Evolutionary conservation across 1,140 invertebrate genomes (phyloP).

Genomic region (Harlomillsia oculata): DNA sequence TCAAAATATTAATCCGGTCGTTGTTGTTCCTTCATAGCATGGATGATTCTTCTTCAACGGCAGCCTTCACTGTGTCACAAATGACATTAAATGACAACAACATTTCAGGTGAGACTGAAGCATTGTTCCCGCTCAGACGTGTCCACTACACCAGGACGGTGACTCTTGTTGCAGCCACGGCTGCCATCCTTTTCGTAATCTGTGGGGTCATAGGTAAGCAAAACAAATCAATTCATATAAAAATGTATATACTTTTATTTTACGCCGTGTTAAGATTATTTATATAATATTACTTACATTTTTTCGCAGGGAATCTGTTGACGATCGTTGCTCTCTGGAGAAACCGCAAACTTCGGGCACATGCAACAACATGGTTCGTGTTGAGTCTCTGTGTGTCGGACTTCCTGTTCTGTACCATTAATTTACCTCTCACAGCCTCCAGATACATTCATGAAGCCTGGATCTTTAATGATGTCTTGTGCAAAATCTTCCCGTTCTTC

Average conservation of each 20-base stretch:
- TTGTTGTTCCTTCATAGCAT: no score
- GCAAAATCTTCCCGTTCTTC: constrained; percentile 74
- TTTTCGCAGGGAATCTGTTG: constrained; percentile 62
- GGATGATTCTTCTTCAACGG: no score
- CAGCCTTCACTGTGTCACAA: no score
- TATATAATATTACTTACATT: background rate
- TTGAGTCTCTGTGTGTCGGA: constrained; percentile 75
- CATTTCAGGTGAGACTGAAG: no score
- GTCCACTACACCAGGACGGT: constrained; percentile 55
- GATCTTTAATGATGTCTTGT: constrained; percentile 66
- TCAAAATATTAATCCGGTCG: no score
- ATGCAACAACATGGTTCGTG: constrained; percentile 79
- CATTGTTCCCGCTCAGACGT: no score
- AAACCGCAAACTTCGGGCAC: constrained; percentile 61
- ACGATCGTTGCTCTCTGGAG: constrained; percentile 64
- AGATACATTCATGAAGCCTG: constrained; percentile 54
- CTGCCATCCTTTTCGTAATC: constrained; percentile 65
- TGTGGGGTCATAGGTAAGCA: constrained; percentile 60
- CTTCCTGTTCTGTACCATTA: constrained; percentile 71
- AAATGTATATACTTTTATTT: background rate
- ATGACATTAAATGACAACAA: no score
- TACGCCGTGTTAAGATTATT: background rate
- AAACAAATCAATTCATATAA: background rate
- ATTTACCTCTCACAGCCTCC: constrained; percentile 70
- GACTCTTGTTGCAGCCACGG: constrained; percentile 61